Percentiles rank a stretch among this genome's conserved stretches.
phyloP scores from a whole-genome alignment of 2,113 vertebrate genomes.

The Rhinoptilus africanus region DNA sequence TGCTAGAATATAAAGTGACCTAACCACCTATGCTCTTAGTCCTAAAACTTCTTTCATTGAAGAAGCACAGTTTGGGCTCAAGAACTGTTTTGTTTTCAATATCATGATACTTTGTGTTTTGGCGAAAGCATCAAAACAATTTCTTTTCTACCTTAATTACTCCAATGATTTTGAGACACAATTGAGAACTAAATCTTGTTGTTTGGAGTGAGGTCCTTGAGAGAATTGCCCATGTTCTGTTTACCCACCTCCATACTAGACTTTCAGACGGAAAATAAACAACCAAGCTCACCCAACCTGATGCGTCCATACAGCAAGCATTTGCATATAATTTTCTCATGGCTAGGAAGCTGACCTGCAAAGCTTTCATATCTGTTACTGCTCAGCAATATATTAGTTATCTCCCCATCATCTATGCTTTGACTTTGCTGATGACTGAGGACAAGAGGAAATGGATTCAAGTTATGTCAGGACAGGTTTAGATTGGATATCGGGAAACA shows the following conservation, averaged over 20 bases:
- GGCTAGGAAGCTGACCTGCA: not conserved
- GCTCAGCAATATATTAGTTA: not conserved
- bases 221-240: accelerated
- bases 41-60: not conserved
- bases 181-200: not conserved
- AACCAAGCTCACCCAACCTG: not conserved
- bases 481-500: no score
- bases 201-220: not conserved
- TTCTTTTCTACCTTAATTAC: not conserved
- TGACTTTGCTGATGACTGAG: not conserved
- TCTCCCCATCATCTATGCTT: not conserved
- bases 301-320: not conserved
- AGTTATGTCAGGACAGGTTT: no score
- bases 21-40: not conserved
- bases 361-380: not conserved
- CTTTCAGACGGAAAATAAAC: not conserved
- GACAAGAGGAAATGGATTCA: no score
- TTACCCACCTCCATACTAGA: no score
- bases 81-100: not conserved
- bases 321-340: not conserved
- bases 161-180: not conserved
- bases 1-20: not conserved
- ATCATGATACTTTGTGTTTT: not conserved
- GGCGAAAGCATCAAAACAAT: not conserved
- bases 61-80: not conserved